A percentile compares a stretch with the other conserved stretches of the same genome.
These are phyloP conservation scores for Psix sp. DNA, from an alignment of 1,140 invertebrate species.

Conservation along the genomic window DNA sequence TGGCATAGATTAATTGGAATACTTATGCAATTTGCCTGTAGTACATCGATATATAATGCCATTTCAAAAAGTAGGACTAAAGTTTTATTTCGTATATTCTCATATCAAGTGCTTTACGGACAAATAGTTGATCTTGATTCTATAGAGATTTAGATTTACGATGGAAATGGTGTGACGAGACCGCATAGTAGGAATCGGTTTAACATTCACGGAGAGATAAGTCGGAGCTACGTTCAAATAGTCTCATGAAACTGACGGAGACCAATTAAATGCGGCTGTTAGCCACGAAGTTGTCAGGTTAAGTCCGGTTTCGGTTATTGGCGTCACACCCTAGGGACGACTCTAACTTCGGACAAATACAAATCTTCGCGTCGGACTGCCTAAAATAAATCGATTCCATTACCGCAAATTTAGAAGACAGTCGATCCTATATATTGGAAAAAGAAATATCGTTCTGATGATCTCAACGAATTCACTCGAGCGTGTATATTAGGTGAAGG, in stretches of 20 bases:
- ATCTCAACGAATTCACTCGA: too few relatives aligned
- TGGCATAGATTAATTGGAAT: constrained; percentile 34
- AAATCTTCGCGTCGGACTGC: constrained; percentile 16
- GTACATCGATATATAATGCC: too few relatives aligned
- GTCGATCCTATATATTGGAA: too few relatives aligned
- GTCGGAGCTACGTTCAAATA: constrained; percentile 9
- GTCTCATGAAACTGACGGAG: constrained; percentile 22
- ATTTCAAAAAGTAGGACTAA: too few relatives aligned
- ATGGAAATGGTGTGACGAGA: constrained; percentile 1
- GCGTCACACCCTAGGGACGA: constrained; percentile 20
- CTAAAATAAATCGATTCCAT: constrained; percentile 40
- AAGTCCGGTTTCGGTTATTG: constrained; percentile 39
- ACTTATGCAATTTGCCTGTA: constrained; percentile 40
- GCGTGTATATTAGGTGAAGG: too few relatives aligned
- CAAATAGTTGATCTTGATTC: too few relatives aligned
- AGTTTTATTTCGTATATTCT: too few relatives aligned
- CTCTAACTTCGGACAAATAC: constrained; percentile 45
- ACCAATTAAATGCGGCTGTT: constrained; percentile 43
- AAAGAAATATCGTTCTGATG: too few relatives aligned
- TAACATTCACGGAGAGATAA: constrained; percentile 18
- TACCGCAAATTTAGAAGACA: too few relatives aligned
- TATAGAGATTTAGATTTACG: not conserved
- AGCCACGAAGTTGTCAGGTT: constrained; percentile 26
- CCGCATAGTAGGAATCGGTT: constrained; percentile 10
- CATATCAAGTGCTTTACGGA: too few relatives aligned